Base-by-base conservation (phyloP, 2,888 invertebrate genomes). In the Hirtodrosophila confusa region DNA sequence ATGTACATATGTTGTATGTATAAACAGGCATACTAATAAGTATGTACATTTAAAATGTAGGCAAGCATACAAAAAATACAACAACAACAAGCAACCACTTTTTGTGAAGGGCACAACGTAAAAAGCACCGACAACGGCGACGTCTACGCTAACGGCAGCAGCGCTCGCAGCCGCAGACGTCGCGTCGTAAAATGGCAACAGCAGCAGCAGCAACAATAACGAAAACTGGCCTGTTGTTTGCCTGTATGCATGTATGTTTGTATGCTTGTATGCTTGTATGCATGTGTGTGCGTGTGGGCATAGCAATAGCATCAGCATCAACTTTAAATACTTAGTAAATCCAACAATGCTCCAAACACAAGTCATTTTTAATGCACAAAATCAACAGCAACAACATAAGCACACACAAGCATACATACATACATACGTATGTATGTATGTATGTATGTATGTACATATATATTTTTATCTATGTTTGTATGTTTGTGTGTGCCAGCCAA, bases 301-400 rank as follows among this genome's bases (percentile, higher is more conserved):
- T 53, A 54, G 56, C 29, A 48, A 9, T 47, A 54, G 7, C n/a
- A 10, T 23, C 24, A 27, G 31, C 66, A 65, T 35, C 61, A 41
- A 63, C 57, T 71, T 66, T 47, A 65, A 84, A 62, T 67, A 76
- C 61, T 75, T 55, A 53, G 64, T 64, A 63, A 66, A 62, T 69
- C 50, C 51, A 72, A 72, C 70, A 69, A 69, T 74, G 63, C 74
- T 69, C 53, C 69, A 66, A 69, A 60, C 53, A 55, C 76, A 62
- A 63, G 60, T 78, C 71, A 78, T 67, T 80, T 77, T 78, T 62
- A 71, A 78, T 80, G 83, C 80, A 86, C 53, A 62, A 73, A 65
- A 60, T 63, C 58, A 64, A 60, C 66, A 60, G 27, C 57, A 54
- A 50, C 56, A 58, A 50, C 49, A 56, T 39, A 44, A 10, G 43